Conservation (phyloP, 2,888 invertebrate species). For the Chymomyza caudatula region DNA sequence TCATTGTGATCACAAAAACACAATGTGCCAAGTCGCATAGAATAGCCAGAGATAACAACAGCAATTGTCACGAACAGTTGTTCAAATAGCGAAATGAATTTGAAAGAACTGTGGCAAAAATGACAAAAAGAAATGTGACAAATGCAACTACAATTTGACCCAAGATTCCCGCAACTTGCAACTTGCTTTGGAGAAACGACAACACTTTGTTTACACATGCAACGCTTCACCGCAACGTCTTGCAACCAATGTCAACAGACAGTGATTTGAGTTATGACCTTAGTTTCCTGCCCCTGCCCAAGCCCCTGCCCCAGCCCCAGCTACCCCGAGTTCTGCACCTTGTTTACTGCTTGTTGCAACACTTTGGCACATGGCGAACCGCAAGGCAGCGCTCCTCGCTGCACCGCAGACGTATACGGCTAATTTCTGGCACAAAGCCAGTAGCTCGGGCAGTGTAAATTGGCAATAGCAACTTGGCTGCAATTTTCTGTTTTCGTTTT, state of each 20-base stretch:
- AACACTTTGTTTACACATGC: not conserved
- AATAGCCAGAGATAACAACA: not conserved
- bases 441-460: not conserved
- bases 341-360: not conserved
- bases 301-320: not conserved
- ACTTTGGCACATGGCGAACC: conserved; percentile 1
- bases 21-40: not conserved
- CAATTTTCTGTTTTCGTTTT: conserved; percentile 14
- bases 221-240: not conserved
- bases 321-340: not conserved
- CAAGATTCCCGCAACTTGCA: not conserved
- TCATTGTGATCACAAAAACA: too few species aligned
- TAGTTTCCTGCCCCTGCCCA: not conserved
- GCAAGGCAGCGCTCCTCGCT: not conserved
- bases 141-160: not conserved
- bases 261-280: not conserved
- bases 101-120: not conserved
- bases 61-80: not conserved
- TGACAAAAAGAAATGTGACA: not conserved
- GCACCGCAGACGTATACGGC: conserved; percentile 39
- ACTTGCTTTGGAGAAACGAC: not conserved
- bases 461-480: not conserved
- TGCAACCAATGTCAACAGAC: not conserved
- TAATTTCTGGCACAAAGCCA: conserved; percentile 56
- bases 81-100: not conserved